Evolutionary conservation across 2,888 invertebrate genomes (phyloP).

Genomic region (Cetonia aurata): DNA sequence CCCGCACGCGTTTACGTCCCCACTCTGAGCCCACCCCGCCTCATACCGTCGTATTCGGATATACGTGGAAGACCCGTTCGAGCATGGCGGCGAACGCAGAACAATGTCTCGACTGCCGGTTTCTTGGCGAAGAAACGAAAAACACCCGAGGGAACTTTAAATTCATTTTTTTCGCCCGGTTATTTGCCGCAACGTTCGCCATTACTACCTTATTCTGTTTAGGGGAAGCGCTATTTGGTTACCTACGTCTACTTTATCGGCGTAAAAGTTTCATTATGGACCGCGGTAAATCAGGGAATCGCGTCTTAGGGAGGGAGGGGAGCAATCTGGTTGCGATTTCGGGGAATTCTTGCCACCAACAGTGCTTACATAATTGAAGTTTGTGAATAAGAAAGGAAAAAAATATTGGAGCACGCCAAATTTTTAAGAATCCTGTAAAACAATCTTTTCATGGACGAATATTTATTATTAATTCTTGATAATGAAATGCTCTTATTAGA

Average conservation of each 20-base stretch:
- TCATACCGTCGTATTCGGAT: neutral
- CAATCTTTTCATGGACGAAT: too few relatives aligned
- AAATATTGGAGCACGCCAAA: too few relatives aligned
- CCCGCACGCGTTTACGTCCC: conserved; percentile 23
- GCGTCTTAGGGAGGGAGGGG: neutral
- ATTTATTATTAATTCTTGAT: too few relatives aligned
- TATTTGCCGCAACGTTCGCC: conserved; percentile 29
- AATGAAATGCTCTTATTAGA: too few relatives aligned
- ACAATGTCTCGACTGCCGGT: conserved; percentile 1
- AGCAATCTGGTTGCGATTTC: too few relatives aligned
- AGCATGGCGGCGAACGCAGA: conserved; percentile 4
- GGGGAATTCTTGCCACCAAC: too few relatives aligned
- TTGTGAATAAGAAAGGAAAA: too few relatives aligned
- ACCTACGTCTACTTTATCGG: conserved; percentile 21
- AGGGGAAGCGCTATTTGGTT: conserved; percentile 6
- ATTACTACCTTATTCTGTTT: conserved; percentile 30
- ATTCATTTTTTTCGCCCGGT: conserved; percentile 21
- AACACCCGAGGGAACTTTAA: conserved; percentile 23
- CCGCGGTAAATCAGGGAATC: conserved; percentile 25
- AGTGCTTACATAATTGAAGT: too few relatives aligned
- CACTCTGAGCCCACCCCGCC: neutral
- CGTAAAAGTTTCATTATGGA: conserved; percentile 22
- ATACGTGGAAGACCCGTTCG: conserved; percentile 13
- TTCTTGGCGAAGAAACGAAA: conserved; percentile 20
- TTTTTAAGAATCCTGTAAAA: too few relatives aligned